Conservation (phyloP, 2,797 vertebrate species). For the Taenioides sp. region DNA sequence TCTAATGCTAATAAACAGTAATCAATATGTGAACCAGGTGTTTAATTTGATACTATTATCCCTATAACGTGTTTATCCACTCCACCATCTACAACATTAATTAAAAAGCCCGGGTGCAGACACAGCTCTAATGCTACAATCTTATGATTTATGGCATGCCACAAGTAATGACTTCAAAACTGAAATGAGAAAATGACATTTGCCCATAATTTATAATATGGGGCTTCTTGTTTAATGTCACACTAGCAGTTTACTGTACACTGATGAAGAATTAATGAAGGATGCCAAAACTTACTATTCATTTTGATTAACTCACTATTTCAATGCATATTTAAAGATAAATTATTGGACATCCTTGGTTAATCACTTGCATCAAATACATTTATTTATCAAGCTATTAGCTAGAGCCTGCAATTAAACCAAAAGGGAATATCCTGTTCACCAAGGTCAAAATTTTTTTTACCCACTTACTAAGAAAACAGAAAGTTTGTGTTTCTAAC, state of each 20-base stretch:
- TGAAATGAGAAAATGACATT: slow-evolving; percentile 6
- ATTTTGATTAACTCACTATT: background rate
- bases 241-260: background rate
- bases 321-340: background rate
- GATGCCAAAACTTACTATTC: background rate
- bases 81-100: slow-evolving; percentile 8
- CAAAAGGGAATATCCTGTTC: background rate
- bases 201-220: slow-evolving; percentile 2
- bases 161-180: slow-evolving; percentile 2
- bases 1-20: slow-evolving; percentile 10
- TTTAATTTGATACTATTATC: slow-evolving; percentile 8
- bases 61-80: slow-evolving; percentile 3
- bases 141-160: slow-evolving; percentile 9
- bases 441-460: slow-evolving; percentile 1
- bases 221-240: slow-evolving; percentile 1
- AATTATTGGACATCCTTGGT: no score
- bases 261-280: slow-evolving; percentile 8
- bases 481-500: background rate
- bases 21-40: background rate
- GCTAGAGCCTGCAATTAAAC: background rate
- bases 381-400: background rate
- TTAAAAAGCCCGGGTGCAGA: background rate
- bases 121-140: background rate
- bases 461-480: background rate
- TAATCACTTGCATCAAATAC: background rate